Evolutionary conservation across 2,888 invertebrate genomes (phyloP).

Genomic region (Holacanthella duospinosa): DNA sequence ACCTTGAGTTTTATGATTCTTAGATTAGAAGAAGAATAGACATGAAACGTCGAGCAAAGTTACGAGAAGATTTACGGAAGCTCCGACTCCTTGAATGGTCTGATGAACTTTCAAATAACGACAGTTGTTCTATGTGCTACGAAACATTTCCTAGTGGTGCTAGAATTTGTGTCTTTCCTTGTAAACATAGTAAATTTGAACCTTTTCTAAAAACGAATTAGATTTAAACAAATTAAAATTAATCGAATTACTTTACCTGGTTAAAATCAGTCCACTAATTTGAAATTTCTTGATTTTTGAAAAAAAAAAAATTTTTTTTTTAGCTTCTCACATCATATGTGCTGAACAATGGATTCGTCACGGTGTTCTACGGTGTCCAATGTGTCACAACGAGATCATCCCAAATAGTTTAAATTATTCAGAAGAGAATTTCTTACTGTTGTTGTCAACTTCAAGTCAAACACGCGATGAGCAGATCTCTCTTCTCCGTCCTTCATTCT

Average conservation of each 20-base stretch:
- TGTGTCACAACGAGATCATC: neutral
- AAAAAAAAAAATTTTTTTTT: neutral
- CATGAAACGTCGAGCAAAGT: neutral
- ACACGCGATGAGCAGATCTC: neutral
- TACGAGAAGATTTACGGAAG: neutral
- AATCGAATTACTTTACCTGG: too few relatives aligned
- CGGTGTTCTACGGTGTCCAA: neutral
- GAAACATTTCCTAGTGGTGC: neutral
- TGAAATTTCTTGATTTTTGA: too few relatives aligned
- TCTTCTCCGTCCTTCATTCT: neutral
- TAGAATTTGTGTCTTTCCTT: neutral
- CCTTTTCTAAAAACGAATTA: neutral
- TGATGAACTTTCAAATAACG: slow-evolving; percentile 2
- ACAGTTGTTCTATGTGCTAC: slow-evolving; percentile 2
- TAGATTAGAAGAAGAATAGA: too few relatives aligned
- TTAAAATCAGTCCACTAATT: too few relatives aligned
- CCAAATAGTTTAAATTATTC: neutral
- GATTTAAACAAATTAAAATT: neutral
- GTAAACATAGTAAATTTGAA: slow-evolving; percentile 1
- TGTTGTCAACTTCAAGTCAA: neutral
- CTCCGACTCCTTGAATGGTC: neutral
- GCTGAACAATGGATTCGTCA: neutral
- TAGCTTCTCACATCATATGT: neutral
- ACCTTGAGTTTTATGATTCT: neutral
- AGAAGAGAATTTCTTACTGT: neutral